Evolutionary conservation across 2,888 invertebrate genomes (phyloP).

Genomic region (Hirtodrosophila confusa): DNA sequence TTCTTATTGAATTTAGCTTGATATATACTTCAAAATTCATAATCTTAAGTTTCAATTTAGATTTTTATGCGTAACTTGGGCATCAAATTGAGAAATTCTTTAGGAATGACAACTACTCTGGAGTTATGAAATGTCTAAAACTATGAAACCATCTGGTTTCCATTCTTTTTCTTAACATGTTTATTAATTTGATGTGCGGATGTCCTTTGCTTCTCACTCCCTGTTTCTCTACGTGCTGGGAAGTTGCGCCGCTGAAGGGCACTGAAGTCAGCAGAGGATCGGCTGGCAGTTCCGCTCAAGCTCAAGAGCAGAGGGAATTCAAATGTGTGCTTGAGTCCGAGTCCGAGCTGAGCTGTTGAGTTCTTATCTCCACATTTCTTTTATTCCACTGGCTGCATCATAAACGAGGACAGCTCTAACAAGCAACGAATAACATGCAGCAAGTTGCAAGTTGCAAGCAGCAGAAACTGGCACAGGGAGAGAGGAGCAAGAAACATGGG

Average conservation of each 20-base stretch:
- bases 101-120: too few species aligned
- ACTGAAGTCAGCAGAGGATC: not conserved
- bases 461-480: conserved; percentile 13
- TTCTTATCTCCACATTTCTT: conserved; percentile 71
- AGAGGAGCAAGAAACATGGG: conserved; percentile 56
- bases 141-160: too few species aligned
- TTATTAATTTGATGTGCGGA: too few species aligned
- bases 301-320: not conserved
- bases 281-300: conserved; percentile 1
- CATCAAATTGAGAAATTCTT: too few species aligned
- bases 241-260: not conserved
- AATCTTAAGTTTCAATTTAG: too few species aligned
- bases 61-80: too few species aligned
- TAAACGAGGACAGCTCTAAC: conserved; percentile 55
- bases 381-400: conserved; percentile 59
- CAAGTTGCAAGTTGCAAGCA: conserved; percentile 25
- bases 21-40: too few species aligned
- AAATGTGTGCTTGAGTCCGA: conserved; percentile 25
- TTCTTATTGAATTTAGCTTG: too few species aligned
- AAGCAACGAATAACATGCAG: conserved; percentile 24
- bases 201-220: too few species aligned
- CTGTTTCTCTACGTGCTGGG: not conserved
- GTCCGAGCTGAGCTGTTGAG: conserved; percentile 56
- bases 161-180: too few species aligned
- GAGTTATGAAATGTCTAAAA: too few species aligned